Conservation (phyloP, 2,113 vertebrate species). For the Strix uralensis region DNA sequence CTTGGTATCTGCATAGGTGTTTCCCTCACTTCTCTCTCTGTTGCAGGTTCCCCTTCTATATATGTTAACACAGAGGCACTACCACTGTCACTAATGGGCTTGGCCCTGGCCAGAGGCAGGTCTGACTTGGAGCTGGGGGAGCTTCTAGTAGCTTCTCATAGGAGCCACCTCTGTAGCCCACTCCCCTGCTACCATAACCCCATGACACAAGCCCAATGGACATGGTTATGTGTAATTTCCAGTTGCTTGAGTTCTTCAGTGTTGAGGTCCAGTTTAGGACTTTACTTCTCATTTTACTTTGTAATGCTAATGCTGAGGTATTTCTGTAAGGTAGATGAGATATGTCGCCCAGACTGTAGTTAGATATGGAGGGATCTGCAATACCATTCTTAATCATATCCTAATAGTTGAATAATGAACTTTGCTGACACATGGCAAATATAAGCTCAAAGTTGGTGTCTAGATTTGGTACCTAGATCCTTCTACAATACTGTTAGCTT, state of each 20-base stretch:
- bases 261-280: not conserved
- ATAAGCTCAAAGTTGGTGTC: not conserved
- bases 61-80: too few relatives aligned
- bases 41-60: too few relatives aligned
- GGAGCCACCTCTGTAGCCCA: too few relatives aligned
- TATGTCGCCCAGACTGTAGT: not conserved
- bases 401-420: not conserved
- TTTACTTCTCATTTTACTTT: not conserved
- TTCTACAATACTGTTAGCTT: not conserved
- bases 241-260: not conserved
- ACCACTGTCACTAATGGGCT: too few relatives aligned
- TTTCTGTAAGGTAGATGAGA: not conserved
- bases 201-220: too few relatives aligned
- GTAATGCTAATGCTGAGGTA: not conserved
- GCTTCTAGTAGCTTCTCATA: too few relatives aligned
- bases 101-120: too few relatives aligned
- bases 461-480: not conserved
- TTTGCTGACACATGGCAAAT: not conserved
- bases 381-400: not conserved
- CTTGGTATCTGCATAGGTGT: too few relatives aligned
- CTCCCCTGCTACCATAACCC: too few relatives aligned
- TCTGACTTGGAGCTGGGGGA: too few relatives aligned
- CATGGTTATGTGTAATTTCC: not conserved
- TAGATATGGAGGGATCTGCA: not conserved
- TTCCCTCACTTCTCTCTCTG: too few relatives aligned